phyloP scores from a whole-genome alignment of 37 sponge, comb jelly and placozoan species.

The Geodia barretti region DNA sequence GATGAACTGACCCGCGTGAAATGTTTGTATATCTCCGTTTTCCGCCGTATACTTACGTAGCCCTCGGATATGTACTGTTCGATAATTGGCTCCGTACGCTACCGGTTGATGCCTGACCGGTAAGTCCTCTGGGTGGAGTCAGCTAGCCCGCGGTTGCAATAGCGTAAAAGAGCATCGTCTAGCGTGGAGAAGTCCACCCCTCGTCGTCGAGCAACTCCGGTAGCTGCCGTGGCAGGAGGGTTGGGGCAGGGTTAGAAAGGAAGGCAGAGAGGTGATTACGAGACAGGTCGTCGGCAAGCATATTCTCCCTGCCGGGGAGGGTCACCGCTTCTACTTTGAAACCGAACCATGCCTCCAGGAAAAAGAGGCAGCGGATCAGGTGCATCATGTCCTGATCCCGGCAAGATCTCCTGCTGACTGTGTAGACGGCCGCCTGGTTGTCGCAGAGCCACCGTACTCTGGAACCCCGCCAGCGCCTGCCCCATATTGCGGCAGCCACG shows the following conservation, averaged over 20 bases:
- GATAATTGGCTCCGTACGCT: too few species aligned
- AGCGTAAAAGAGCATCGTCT: slow-evolving; percentile 33
- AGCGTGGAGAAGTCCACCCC: slow-evolving; percentile 44
- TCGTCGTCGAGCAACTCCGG: not conserved
- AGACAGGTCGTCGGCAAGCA: slow-evolving; percentile 37
- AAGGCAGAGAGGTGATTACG: slow-evolving; percentile 15
- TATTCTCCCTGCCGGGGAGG: slow-evolving; percentile 17
- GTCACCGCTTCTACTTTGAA: not conserved
- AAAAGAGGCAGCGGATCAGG: slow-evolving; percentile 34
- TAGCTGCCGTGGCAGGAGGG: not conserved
- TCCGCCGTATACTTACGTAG: too few species aligned
- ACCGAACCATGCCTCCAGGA: slow-evolving; percentile 27
- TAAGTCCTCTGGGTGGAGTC: slow-evolving; percentile 31
- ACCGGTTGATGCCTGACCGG: slow-evolving; percentile 3
- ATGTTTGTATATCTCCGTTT: too few species aligned
- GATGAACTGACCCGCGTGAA: too few species aligned
- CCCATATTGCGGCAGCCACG: slow-evolving; percentile 43
- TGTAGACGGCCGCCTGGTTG: slow-evolving; percentile 44
- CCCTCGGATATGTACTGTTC: too few species aligned
- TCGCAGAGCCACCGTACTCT: slow-evolving; percentile 23
- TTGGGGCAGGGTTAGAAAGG: not conserved
- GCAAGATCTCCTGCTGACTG: slow-evolving; percentile 11
- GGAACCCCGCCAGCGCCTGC: slow-evolving; percentile 15
- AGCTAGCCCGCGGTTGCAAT: slow-evolving; percentile 33
- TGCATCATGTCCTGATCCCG: slow-evolving; percentile 31